These are phyloP conservation scores for Sclerodermus sp. DNA, from an alignment of 2,888 invertebrate species.

Conservation along the genomic window DNA sequence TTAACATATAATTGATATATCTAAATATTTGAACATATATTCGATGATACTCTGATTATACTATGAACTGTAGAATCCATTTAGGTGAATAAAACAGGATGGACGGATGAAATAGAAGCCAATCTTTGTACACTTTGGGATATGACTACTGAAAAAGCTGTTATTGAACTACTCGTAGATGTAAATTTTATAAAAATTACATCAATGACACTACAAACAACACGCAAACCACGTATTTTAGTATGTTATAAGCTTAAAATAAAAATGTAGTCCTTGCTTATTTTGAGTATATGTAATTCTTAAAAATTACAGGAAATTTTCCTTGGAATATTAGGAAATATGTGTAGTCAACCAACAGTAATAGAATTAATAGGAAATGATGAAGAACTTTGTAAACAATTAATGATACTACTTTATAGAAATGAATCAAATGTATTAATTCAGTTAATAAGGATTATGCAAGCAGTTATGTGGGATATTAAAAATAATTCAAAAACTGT, in stretches of 20 bases:
- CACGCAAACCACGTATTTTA: slow-evolving; percentile 67
- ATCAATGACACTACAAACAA: slow-evolving; percentile 61
- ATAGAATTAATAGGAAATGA: slow-evolving; percentile 63
- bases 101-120: slow-evolving; percentile 68
- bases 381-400: slow-evolving; percentile 62
- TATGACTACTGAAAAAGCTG: slow-evolving; percentile 79
- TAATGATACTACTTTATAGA: slow-evolving; percentile 63
- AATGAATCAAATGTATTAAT: slow-evolving; percentile 74
- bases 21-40: background rate
- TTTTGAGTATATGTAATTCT: background rate
- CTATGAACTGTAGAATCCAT: slow-evolving; percentile 1
- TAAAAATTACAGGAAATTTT: slow-evolving; percentile 70
- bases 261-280: background rate
- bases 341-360: slow-evolving; percentile 71
- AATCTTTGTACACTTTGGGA: slow-evolving; percentile 82
- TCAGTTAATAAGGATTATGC: slow-evolving; percentile 71
- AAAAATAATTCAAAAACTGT: slow-evolving; percentile 35
- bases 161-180: slow-evolving; percentile 70
- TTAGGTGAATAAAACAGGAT: slow-evolving; percentile 60
- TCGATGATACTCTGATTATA: background rate
- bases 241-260: slow-evolving; percentile 29
- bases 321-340: slow-evolving; percentile 82
- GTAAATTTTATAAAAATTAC: slow-evolving; percentile 71
- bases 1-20: background rate
- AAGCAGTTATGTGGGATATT: slow-evolving; percentile 50